Percentiles rank a stretch among this genome's conserved stretches.
Conservation (phyloP, 2,797 vertebrate species). For the Cossypha heuglini region DNA sequence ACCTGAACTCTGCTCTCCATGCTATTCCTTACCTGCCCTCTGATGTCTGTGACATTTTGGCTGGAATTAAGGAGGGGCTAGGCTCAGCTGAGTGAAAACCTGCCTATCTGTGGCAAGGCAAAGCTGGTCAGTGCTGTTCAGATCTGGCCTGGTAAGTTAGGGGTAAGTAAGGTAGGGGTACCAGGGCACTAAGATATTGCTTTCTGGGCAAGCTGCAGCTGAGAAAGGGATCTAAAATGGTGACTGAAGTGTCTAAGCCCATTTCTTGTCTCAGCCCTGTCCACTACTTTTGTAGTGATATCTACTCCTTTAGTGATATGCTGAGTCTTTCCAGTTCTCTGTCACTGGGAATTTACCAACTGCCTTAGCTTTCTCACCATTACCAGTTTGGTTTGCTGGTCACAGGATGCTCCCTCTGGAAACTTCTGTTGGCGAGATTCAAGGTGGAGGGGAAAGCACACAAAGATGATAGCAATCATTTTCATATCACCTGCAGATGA, state of each 20-base stretch:
- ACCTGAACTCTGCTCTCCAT: neutral
- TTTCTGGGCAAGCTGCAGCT: neutral
- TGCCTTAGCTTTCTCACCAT: neutral
- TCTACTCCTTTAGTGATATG: fast-evolving
- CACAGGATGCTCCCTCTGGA: neutral
- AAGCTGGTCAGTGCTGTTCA: neutral
- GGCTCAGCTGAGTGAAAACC: neutral
- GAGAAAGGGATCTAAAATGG: neutral
- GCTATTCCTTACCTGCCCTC: neutral
- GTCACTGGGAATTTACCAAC: neutral
- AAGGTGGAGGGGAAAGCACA: fast-evolving
- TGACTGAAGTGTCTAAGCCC: neutral
- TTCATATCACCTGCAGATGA: neutral
- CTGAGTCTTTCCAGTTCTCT: neutral
- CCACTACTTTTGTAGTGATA: neutral
- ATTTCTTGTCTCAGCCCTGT: neutral
- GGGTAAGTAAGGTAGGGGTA: neutral
- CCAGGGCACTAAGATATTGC: neutral
- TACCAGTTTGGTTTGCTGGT: neutral
- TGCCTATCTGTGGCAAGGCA: neutral
- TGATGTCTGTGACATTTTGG: neutral
- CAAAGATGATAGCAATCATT: neutral
- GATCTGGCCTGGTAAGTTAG: neutral
- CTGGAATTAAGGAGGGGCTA: neutral
- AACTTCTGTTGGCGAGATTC: neutral